phyloP scores from a whole-genome alignment of 30 jellyfish, hydroid and myxozoan genomes.

The Aurelia aurita complex sp. Pacific region DNA sequence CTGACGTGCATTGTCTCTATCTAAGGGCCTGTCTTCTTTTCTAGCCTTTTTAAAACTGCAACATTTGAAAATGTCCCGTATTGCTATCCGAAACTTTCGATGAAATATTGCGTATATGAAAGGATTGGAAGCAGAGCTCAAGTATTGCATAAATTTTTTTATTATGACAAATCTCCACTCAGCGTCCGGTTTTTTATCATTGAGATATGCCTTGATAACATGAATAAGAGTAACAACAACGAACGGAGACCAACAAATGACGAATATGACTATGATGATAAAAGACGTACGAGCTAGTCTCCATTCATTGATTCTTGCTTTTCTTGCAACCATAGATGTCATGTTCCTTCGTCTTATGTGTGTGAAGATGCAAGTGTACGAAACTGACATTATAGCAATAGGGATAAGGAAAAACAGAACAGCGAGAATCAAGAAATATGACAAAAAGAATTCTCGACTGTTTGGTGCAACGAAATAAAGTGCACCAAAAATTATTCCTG shows the following conservation, averaged over 20 bases:
- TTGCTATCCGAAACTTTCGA: constrained; percentile 1
- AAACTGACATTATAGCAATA: not conserved
- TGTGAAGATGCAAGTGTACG: constrained; percentile 7
- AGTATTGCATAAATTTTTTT: constrained; percentile 7
- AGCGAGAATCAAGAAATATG: constrained; percentile 6
- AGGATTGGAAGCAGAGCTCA: constrained; percentile 33
- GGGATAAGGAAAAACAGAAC: constrained; percentile 15
- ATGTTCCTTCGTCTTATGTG: constrained; percentile 8
- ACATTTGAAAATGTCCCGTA: not conserved
- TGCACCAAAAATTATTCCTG: not conserved
- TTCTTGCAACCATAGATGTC: not conserved
- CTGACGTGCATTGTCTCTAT: not conserved
- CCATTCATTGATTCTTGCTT: constrained; percentile 4
- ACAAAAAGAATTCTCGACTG: not conserved
- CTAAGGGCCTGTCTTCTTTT: not conserved
- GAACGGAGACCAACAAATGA: constrained; percentile 42
- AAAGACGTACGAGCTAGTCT: constrained; percentile 10
- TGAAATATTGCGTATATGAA: constrained; percentile 36
- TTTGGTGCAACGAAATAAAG: constrained; percentile 1
- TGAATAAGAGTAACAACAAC: not conserved
- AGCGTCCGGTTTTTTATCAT: not conserved
- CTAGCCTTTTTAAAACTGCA: not conserved
- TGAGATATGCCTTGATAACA: not conserved
- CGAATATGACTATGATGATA: not conserved
- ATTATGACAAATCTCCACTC: constrained; percentile 5